phyloP scores from a whole-genome alignment of 2,113 vertebrate genomes.

The Cavia aperea region DNA sequence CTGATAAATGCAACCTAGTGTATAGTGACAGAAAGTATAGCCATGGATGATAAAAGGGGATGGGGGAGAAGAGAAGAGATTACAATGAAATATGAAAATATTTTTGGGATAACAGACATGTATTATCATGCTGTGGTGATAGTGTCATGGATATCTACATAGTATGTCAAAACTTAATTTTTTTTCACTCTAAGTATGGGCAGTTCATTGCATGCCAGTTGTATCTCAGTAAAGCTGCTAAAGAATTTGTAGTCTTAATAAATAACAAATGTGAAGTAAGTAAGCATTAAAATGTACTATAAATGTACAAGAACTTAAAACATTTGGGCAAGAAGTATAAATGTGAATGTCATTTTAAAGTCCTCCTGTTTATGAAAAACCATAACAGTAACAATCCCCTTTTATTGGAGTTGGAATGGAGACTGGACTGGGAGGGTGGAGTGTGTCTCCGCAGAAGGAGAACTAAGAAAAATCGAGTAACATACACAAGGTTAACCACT shows the following conservation, averaged over 20 bases:
- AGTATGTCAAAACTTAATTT: neutral
- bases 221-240: slow-evolving; percentile 14
- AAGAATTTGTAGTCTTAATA: neutral
- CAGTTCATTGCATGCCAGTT: neutral
- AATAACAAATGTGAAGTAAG: slow-evolving; percentile 28
- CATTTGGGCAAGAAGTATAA: neutral
- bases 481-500: neutral
- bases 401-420: neutral
- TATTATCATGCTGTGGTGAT: neutral
- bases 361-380: slow-evolving; percentile 8
- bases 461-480: neutral
- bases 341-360: neutral
- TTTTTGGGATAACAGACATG: neutral
- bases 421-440: neutral
- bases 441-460: neutral
- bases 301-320: slow-evolving; percentile 22
- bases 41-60: neutral
- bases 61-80: neutral
- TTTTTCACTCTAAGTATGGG: neutral
- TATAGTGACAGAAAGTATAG: neutral
- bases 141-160: neutral
- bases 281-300: neutral
- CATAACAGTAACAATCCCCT: neutral
- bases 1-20: neutral
- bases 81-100: neutral